Conservation (phyloP, 92 coral and sea anemone species). For the Phenganax subtilis region DNA sequence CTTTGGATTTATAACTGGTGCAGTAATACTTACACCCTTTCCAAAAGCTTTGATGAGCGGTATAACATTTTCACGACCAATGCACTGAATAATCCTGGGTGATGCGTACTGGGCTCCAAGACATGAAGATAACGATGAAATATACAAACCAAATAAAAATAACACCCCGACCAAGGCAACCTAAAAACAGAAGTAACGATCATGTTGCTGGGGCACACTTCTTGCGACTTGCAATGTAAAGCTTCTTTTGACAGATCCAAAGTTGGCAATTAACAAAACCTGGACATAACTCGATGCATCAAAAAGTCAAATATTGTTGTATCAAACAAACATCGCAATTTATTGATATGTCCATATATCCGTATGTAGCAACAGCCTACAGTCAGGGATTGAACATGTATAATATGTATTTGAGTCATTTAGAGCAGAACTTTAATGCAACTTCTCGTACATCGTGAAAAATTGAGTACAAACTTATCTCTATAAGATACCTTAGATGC, state of each 20-base stretch:
- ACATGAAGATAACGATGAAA: conserved; percentile 92
- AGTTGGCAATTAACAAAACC: too few species aligned
- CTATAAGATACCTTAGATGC: conserved; percentile 74
- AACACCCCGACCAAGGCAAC: conserved; percentile 87
- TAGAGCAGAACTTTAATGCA: too few species aligned
- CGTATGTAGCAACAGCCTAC: too few species aligned
- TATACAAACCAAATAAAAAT: conserved; percentile 90
- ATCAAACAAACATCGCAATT: too few species aligned
- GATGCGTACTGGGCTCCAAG: conserved; percentile 97
- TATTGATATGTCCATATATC: too few species aligned
- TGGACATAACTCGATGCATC: too few species aligned
- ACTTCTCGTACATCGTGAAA: too few species aligned
- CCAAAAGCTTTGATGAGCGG: conserved; percentile 90
- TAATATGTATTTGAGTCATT: too few species aligned
- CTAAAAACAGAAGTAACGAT: conserved; percentile 27
- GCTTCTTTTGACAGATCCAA: not conserved
- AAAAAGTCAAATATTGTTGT: too few species aligned
- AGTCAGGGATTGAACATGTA: too few species aligned
- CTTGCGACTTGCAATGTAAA: not conserved
- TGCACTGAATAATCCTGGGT: conserved; percentile 85
- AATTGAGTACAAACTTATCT: not conserved
- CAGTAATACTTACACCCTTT: conserved; percentile 66
- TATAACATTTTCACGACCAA: conserved; percentile 83
- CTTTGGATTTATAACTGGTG: too few species aligned
- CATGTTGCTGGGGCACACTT: not conserved